Evolutionary conservation across 1,140 invertebrate species (phyloP), one percentile per base, ranked within the genome.

Genomic region (Plodia interpunctella): DNA sequence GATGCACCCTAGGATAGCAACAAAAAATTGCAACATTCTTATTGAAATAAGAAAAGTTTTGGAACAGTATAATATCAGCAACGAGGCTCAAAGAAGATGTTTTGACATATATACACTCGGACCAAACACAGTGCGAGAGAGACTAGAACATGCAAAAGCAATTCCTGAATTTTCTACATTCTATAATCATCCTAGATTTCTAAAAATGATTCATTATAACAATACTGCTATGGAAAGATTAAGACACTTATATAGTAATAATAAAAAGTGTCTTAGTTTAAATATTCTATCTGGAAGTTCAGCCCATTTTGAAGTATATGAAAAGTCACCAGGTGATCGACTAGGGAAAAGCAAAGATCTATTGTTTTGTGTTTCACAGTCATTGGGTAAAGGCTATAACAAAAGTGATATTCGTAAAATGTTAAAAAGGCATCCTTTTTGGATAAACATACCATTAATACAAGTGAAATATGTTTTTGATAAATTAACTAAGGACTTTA

Each of bases 381-480:
- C 64, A 18, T 59, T 88, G 53, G 76, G 68, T 10, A 78, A 88
- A 57, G 65, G 67, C 68, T 76, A 68, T 76, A 55, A 30, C 60
- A 61, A 77, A 62, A 74, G 68, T 57, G 59, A 87, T 25, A 66
- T 92, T 54, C 61, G 84, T 13, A 69, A 78, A 30, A 67, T 63
- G 60, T 65, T 93, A 19, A 81, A 63, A 63, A 88, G 80, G 62
- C 92, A 93, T 83, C 84, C 90, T 21, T 90, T 89, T 74, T 91
- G 91, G 89, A 85, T 83, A 5, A 83, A 87, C 60, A 80, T 91
- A 30, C 70, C 91, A n/a, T 68, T 92, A n/a, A 4, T 79, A 0
- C 78, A 90, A 72, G 87, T 93, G 0, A 65, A 90, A 57, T 78
- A 80, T 60, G 90, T 91, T 4, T 83, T 85, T 63, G 44, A 87